phyloP scores from a whole-genome alignment of 2,888 invertebrate genomes.

The Oeneis ivallda region DNA sequence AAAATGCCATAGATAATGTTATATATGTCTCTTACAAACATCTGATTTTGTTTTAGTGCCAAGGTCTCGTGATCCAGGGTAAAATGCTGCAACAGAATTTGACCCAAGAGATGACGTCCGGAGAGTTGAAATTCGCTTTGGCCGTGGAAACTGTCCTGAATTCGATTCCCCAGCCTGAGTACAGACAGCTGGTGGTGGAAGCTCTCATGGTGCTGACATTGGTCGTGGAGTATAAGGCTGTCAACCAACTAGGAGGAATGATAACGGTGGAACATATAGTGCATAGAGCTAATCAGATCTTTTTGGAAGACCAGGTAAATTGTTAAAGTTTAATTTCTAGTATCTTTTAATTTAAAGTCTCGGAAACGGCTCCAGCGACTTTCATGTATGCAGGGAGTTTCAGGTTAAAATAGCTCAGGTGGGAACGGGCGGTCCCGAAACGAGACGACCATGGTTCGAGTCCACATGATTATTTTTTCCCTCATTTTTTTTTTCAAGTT shows the following conservation, averaged over 20 bases:
- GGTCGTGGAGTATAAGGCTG: slow-evolving; percentile 93
- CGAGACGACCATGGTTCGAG: no score
- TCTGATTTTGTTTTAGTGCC: slow-evolving; percentile 83
- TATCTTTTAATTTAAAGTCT: no score
- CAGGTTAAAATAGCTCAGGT: no score
- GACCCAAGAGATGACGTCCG: slow-evolving; percentile 99
- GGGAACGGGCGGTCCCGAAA: no score
- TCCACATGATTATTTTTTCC: no score
- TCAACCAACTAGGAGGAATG: slow-evolving; percentile 87
- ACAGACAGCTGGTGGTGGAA: slow-evolving; percentile 97
- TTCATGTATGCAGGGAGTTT: no score
- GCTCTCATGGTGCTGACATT: slow-evolving; percentile 97
- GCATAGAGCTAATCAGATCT: slow-evolving; percentile 96
- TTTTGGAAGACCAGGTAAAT: slow-evolving; percentile 95
- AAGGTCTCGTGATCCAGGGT: slow-evolving; percentile 96
- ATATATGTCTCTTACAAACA: no score
- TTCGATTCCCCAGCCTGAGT: slow-evolving; percentile 98
- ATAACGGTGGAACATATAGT: slow-evolving; percentile 96
- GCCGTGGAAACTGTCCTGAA: slow-evolving; percentile 98
- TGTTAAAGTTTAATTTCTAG: background rate
- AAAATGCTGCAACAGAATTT: slow-evolving; percentile 94
- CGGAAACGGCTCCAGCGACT: no score
- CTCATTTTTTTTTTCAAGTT: no score
- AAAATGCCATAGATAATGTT: no score
- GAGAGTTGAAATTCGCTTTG: slow-evolving; percentile 98